phyloP scores from a whole-genome alignment of 2,888 invertebrate species.

The Lamellibrachia columna region DNA sequence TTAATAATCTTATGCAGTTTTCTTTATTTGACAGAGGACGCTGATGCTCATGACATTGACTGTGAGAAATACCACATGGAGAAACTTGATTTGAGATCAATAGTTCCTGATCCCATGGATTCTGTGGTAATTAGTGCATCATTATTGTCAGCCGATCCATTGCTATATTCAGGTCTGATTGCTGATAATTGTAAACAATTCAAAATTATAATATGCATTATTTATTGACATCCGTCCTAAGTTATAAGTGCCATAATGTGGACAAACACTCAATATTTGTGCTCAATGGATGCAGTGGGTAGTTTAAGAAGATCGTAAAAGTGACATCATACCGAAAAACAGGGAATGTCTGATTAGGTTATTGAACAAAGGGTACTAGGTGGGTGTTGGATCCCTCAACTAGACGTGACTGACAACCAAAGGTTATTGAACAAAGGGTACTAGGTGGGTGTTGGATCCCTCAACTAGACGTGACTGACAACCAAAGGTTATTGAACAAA shows the following conservation, averaged over 20 bases:
- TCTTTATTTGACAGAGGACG: conserved; percentile 42
- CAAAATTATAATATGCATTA: neutral
- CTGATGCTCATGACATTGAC: conserved; percentile 45
- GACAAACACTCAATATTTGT: too few species aligned
- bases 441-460: too few species aligned
- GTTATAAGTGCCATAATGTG: conserved; percentile 13
- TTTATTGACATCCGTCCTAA: neutral
- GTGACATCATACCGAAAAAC: neutral
- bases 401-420: too few species aligned
- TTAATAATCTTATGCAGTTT: neutral
- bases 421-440: too few species aligned
- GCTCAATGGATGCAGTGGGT: too few species aligned
- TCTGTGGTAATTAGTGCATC: conserved; percentile 42
- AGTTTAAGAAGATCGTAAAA: neutral
- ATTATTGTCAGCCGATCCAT: neutral
- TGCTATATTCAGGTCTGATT: neutral
- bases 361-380: too few species aligned
- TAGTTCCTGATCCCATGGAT: conserved; percentile 44
- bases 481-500: too few species aligned
- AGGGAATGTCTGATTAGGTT: neutral
- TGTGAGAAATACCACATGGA: conserved; percentile 47
- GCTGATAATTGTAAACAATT: neutral
- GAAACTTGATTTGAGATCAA: conserved; percentile 38
- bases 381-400: too few species aligned
- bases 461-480: too few species aligned